Evolutionary conservation across 2,888 invertebrate species (phyloP).

Genomic region (Leucozona laternaria): DNA sequence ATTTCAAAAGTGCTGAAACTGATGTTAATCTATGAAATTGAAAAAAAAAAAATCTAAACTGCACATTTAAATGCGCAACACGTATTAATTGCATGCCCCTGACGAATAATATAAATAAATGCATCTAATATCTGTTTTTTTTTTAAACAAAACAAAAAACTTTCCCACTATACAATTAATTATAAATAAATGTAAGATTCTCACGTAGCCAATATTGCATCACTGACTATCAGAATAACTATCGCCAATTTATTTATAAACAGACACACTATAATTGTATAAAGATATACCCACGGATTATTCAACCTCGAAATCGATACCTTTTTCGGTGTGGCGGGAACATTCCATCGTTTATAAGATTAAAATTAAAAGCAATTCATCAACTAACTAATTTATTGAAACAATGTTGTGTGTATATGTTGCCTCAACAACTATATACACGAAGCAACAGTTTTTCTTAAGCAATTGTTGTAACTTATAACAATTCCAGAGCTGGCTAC

Average conservation of each 20-base stretch:
- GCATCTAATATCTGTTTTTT: background rate
- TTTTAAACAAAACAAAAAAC: background rate
- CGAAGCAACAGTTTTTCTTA: background rate
- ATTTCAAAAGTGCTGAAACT: background rate
- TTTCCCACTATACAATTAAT: constrained; percentile 22
- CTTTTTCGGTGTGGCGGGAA: background rate
- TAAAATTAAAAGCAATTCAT: background rate
- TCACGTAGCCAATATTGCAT: constrained; percentile 47
- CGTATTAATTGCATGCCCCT: background rate
- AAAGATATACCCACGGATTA: constrained; percentile 5
- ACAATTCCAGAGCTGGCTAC: background rate
- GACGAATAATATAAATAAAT: background rate
- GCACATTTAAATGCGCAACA: background rate
- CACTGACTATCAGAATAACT: constrained; percentile 8
- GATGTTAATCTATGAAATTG: background rate
- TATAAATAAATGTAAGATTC: constrained; percentile 7
- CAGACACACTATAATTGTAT: background rate
- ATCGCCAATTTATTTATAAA: constrained; percentile 27
- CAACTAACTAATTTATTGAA: background rate
- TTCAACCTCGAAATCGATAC: constrained; percentile 45
- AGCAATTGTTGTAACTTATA: background rate
- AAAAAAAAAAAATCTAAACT: background rate
- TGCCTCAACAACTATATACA: background rate
- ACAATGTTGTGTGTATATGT: background rate
- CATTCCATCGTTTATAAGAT: background rate